These are phyloP conservation scores for Megaceryle maxima DNA, from an alignment of 2,113 vertebrate species.

Conservation along the genomic window DNA sequence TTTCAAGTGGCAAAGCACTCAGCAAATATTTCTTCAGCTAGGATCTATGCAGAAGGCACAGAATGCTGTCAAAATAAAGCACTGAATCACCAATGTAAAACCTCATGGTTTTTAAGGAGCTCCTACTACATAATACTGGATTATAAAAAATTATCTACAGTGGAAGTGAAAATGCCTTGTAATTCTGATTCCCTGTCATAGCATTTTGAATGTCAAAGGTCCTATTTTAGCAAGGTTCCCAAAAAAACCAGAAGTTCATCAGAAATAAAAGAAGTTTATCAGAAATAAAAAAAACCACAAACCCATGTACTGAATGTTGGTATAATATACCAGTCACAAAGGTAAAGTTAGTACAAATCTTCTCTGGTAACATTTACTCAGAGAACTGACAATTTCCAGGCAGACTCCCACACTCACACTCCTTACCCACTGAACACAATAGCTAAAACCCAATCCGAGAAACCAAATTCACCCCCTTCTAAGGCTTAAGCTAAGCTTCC, in stretches of 20 bases:
- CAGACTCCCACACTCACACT: background rate
- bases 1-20: background rate
- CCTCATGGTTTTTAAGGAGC: background rate
- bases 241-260: background rate
- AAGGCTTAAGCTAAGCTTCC: background rate
- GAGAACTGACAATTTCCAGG: background rate
- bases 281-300: background rate
- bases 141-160: background rate
- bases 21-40: background rate
- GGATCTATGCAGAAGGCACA: background rate
- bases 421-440: background rate
- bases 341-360: background rate
- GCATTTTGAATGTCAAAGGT: background rate
- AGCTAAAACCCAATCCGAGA: background rate
- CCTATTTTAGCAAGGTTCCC: background rate
- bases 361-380: background rate
- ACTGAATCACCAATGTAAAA: background rate
- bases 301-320: background rate
- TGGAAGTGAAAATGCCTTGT: background rate
- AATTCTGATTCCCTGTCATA: background rate
- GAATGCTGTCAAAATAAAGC: background rate
- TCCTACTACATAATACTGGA: background rate
- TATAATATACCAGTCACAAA: background rate
- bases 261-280: background rate
- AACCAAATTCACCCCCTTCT: background rate